phyloP scores from a whole-genome alignment of 2,113 vertebrate genomes.

The Varanus salvator region DNA sequence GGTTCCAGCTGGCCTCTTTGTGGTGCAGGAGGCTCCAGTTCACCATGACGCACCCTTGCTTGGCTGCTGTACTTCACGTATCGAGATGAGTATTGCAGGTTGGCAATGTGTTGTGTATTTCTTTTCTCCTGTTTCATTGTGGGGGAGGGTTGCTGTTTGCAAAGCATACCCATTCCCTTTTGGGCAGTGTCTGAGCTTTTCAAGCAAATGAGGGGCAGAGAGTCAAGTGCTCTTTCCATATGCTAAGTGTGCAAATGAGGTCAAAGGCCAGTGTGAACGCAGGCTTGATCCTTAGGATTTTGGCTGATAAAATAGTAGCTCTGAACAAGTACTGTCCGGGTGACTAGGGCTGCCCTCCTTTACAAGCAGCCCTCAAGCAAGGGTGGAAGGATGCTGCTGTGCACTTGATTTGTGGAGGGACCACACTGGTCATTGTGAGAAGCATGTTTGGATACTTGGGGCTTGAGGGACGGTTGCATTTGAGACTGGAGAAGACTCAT shows the following conservation, averaged over 20 bases:
- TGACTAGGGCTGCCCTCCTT: too few species aligned
- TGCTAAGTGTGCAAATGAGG: background rate
- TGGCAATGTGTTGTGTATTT: too few species aligned
- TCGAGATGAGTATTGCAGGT: too few species aligned
- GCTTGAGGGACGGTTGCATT: background rate
- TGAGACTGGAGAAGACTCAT: background rate
- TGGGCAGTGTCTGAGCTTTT: background rate
- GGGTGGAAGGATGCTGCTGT: background rate
- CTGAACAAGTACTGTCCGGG: too few species aligned
- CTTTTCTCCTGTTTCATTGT: too few species aligned
- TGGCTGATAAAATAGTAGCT: too few species aligned
- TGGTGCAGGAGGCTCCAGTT: too few species aligned
- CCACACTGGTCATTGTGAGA: background rate
- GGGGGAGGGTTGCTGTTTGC: background rate
- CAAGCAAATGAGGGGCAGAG: background rate
- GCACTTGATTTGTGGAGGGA: background rate
- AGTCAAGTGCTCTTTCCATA: background rate
- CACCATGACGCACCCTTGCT: too few species aligned
- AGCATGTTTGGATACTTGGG: background rate
- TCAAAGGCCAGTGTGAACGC: background rate
- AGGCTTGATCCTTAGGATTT: too few species aligned
- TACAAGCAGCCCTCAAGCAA: background rate
- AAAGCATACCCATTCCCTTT: background rate
- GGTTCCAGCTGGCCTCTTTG: too few species aligned
- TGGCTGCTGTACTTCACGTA: too few species aligned